Conservation (phyloP, 1,140 invertebrate species). For the Philotrypesis tridentata region DNA sequence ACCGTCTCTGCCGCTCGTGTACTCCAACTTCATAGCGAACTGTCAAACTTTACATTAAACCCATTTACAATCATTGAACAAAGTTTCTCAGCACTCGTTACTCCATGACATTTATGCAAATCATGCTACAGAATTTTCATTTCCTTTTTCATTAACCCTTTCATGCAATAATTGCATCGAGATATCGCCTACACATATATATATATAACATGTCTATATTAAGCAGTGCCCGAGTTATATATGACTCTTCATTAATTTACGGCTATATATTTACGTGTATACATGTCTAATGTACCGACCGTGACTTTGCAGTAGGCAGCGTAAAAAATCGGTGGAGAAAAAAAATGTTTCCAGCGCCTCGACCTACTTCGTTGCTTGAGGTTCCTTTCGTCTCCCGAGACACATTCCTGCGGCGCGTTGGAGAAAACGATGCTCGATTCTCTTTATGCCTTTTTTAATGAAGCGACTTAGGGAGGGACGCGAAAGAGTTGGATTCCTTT, state of each 20-base stretch:
- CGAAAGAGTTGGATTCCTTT: neutral
- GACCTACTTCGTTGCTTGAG: slow-evolving; percentile 31
- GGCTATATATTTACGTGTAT: too few species aligned
- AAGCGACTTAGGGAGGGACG: too few species aligned
- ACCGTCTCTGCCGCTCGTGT: neutral
- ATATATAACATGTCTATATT: too few species aligned
- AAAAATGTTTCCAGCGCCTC: neutral
- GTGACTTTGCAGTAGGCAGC: neutral
- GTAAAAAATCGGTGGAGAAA: neutral
- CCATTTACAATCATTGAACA: neutral
- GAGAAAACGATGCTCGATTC: neutral
- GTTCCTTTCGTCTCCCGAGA: neutral
- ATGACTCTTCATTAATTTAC: too few species aligned
- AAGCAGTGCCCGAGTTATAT: too few species aligned
- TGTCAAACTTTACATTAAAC: neutral
- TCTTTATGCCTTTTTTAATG: neutral
- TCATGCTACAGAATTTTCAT: neutral
- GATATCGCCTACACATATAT: neutral
- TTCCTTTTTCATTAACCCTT: neutral
- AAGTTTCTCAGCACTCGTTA: neutral
- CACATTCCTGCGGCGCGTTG: neutral
- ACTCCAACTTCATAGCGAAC: too few species aligned
- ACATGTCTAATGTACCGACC: neutral
- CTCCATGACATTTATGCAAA: neutral
- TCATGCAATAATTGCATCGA: neutral